Conservation (phyloP, 2,797 vertebrate species). For the Miichthys miiuy region DNA sequence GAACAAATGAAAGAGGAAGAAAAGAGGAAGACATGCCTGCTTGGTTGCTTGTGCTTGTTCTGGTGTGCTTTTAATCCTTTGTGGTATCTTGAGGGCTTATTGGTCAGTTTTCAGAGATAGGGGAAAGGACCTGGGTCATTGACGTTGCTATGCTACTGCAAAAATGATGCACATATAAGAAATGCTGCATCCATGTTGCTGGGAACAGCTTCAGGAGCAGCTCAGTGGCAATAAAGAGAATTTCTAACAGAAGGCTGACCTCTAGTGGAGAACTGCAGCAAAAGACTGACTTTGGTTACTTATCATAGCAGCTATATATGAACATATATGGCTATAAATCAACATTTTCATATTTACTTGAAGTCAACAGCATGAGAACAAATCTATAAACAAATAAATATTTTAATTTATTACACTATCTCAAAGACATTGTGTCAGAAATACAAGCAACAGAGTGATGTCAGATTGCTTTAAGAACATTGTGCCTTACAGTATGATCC, state of each 20-base stretch:
- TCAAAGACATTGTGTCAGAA: conserved; percentile 56
- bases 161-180: conserved; percentile 20
- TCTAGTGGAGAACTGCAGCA: conserved; percentile 69
- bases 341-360: conserved; percentile 38
- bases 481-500: conserved; percentile 41
- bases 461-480: conserved; percentile 39
- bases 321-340: neutral
- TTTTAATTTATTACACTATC: conserved; percentile 70
- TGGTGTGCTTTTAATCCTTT: conserved; percentile 23
- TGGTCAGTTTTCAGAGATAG: conserved; percentile 18
- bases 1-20: conserved; percentile 14
- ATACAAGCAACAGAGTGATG: conserved; percentile 47
- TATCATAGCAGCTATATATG: neutral
- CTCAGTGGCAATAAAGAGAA: neutral
- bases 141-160: conserved; percentile 34
- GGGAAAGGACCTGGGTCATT: conserved; percentile 15
- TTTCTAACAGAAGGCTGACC: conserved; percentile 65
- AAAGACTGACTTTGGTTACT: neutral
- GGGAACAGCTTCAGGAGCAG: conserved; percentile 9
- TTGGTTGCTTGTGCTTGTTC: conserved; percentile 11
- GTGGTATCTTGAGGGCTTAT: conserved; percentile 18
- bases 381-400: conserved; percentile 79
- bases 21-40: conserved; percentile 4
- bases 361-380: conserved; percentile 49
- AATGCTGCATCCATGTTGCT: conserved; percentile 12